Evolutionary conservation across 2,113 vertebrate species (phyloP), one percentile per base, ranked within the genome.

Genomic region (Bettongia penicillata): DNA sequence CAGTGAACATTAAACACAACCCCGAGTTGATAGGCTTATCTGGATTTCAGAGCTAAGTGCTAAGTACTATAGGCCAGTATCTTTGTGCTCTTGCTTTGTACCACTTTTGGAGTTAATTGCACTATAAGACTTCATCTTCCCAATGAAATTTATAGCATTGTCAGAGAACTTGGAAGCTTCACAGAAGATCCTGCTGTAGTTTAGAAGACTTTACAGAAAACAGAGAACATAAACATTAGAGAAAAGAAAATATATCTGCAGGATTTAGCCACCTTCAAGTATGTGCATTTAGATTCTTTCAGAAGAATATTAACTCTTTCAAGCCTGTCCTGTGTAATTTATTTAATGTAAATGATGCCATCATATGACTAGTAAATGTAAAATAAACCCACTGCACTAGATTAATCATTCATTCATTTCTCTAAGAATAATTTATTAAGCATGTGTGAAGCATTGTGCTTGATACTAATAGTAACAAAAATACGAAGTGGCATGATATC

Each of bases 1-100:
- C 98, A 99, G 99, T 97, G 99, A 99, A 99, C 99, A 99, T 99
- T 99, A 99, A 99, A 99, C 99, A 99, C 99, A 99, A 99, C 99
- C 99, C 99, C 92, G 97, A 97, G 98, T 96, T 99, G 99, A 99
- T 99, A 98, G 98, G 99, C 99, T 99, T 99, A 99, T 98, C 99
- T 98, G 98, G 96, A 96, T 98, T 99, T 98, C 98, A 94, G 98
- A 98, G 98, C 97, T 98, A 99, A 99, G 99, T 98, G 99, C 99
- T 99, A 99, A 99, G 99, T 98, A 98, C 99, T 98, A 98, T 98
- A 98, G 98, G 98, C 98, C 92, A 48, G 98, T 99, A 99, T 99
- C 99, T 98, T 98, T 50, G 0, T 19, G 97, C 98, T 97, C 90
- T 98, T 98, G 98, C 98, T 98, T 98, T 99, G 98, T 98, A 98